phyloP scores from a whole-genome alignment of 2,113 vertebrate species.

The Macrotis lagotis region DNA sequence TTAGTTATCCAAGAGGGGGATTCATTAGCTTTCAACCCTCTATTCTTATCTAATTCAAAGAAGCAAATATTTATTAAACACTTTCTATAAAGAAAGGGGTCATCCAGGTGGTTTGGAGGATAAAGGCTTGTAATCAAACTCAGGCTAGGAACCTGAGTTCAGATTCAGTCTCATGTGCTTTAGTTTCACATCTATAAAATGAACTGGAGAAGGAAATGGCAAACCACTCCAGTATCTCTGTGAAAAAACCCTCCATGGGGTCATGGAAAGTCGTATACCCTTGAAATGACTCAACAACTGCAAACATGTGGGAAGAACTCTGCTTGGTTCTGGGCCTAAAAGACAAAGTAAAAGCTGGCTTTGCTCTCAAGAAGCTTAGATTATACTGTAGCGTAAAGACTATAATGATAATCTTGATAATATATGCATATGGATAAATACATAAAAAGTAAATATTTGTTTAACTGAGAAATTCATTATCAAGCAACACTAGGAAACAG shows the following conservation, averaged over 20 bases:
- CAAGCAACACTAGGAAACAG: background rate
- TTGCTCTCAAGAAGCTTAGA: background rate
- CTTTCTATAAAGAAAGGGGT: background rate
- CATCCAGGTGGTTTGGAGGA: background rate
- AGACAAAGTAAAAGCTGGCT: background rate
- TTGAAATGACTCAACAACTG: too few species aligned
- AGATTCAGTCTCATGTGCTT: background rate
- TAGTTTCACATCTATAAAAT: background rate
- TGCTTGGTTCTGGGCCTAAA: background rate
- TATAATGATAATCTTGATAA: background rate
- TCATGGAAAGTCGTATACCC: background rate
- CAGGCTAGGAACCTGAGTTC: background rate
- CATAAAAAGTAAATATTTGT: background rate
- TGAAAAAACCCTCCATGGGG: background rate
- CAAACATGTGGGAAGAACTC: background rate
- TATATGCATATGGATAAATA: background rate
- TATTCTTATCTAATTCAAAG: background rate
- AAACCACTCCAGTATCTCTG: background rate
- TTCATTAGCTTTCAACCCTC: background rate
- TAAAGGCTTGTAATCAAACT: background rate
- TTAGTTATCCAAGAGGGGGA: background rate
- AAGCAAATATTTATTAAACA: background rate
- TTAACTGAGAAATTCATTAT: background rate
- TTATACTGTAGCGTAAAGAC: background rate
- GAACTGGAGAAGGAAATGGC: background rate